These are phyloP conservation scores for Varanus komodoensis DNA, from an alignment of 2,113 vertebrate species.

Conservation along the genomic window DNA sequence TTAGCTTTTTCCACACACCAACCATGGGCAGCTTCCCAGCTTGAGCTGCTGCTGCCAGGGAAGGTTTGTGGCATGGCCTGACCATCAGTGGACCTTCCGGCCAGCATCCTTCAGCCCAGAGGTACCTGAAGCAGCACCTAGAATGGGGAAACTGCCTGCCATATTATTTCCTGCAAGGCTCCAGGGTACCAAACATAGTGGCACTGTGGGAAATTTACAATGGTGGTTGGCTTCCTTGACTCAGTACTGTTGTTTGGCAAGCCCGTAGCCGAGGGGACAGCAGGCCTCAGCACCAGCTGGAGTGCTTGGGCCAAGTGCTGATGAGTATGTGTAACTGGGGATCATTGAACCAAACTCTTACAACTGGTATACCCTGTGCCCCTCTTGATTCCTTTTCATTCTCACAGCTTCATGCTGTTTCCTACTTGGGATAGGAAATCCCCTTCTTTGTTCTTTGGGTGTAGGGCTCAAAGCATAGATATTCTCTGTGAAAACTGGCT, in stretches of 20 bases:
- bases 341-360: not conserved
- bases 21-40: not conserved
- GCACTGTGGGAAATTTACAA: not conserved
- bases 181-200: not conserved
- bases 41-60: not conserved
- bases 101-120: not conserved
- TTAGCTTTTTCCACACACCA: not conserved
- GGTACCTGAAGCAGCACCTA: not conserved
- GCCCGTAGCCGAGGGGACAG: not conserved
- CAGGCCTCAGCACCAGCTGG: not conserved
- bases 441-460: not conserved
- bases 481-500: not conserved
- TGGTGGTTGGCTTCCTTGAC: not conserved
- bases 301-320: no score
- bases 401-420: not conserved
- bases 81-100: not conserved
- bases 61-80: not conserved
- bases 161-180: not conserved
- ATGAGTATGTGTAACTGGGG: not conserved
- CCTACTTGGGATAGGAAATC: no score
- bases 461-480: not conserved
- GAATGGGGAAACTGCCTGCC: not conserved
- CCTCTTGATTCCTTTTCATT: not conserved
- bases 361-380: not conserved
- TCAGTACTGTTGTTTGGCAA: not conserved